These are phyloP conservation scores for Pandion haliaetus DNA, from an alignment of 2,113 vertebrate genomes.

Conservation along the genomic window DNA sequence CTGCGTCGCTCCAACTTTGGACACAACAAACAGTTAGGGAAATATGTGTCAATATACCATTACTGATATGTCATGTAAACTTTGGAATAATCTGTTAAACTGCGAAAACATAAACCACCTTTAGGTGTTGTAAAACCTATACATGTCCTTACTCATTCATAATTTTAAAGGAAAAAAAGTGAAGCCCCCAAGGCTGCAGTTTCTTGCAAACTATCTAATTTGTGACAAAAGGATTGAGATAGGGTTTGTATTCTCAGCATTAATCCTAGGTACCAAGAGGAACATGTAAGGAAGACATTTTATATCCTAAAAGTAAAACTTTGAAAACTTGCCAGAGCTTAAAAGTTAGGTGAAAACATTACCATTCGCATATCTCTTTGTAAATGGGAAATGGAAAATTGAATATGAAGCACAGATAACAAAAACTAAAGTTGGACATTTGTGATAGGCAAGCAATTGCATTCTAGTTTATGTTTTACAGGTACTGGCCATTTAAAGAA, in stretches of 20 bases:
- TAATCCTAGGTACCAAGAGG: neutral
- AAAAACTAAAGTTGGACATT: neutral
- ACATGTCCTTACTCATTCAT: neutral
- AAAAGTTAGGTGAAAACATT: neutral
- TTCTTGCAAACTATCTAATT: neutral
- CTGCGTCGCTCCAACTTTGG: no score
- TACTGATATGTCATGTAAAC: neutral
- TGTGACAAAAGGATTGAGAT: neutral
- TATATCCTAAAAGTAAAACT: neutral
- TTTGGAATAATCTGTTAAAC: neutral
- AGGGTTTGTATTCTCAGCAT: neutral
- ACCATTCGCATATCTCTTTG: neutral
- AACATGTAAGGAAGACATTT: neutral
- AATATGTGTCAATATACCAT: neutral
- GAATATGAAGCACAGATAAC: neutral
- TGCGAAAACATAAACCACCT: neutral
- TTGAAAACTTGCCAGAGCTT: neutral
- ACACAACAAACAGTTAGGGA: neutral
- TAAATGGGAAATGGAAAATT: neutral
- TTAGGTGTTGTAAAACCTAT: neutral
- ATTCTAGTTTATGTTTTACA: neutral
- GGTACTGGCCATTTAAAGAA: neutral
- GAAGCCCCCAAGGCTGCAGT: neutral
- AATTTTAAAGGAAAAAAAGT: neutral
- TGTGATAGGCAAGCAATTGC: neutral